Percentiles rank a stretch among this genome's conserved stretches.
phyloP scores from a whole-genome alignment of 1,140 invertebrate genomes.

The Delia radicum region DNA sequence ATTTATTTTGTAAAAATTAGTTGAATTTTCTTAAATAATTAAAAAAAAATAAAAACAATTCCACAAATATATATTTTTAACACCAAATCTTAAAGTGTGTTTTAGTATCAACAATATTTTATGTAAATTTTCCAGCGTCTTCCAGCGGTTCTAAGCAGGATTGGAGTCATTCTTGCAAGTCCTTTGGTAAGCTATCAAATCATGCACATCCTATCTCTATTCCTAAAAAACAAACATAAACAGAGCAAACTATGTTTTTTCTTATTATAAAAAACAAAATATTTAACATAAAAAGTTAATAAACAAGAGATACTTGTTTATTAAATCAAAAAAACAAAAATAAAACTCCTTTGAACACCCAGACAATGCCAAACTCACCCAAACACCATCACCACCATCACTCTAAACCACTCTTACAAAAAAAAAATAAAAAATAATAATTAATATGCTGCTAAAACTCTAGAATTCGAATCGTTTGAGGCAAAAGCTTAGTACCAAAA shows the following conservation, averaged over 20 bases:
- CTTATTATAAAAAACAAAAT: neutral
- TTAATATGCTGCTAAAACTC: neutral
- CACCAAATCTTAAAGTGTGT: constrained; percentile 54
- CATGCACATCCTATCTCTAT: constrained; percentile 36
- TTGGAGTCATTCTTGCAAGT: constrained; percentile 90
- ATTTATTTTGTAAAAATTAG: neutral
- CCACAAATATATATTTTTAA: constrained; percentile 17
- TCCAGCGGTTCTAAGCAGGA: constrained; percentile 87
- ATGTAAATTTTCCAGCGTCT: constrained; percentile 75
- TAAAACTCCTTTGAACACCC: neutral
- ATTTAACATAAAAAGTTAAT: neutral
- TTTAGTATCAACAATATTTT: constrained; percentile 57
- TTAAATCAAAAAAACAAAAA: neutral
- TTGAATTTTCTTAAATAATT: neutral
- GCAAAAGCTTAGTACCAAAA: neutral
- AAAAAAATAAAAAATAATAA: neutral
- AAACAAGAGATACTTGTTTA: neutral
- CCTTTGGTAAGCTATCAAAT: constrained; percentile 81
- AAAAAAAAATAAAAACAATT: constrained; percentile 24
- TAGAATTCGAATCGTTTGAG: neutral
- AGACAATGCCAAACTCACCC: neutral
- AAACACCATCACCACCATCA: neutral
- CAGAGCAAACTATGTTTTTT: too few relatives aligned
- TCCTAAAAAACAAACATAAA: neutral
- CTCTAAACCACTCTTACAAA: neutral